Conservation (phyloP, 2,113 vertebrate genomes). For the Odobenus rosmarus region DNA sequence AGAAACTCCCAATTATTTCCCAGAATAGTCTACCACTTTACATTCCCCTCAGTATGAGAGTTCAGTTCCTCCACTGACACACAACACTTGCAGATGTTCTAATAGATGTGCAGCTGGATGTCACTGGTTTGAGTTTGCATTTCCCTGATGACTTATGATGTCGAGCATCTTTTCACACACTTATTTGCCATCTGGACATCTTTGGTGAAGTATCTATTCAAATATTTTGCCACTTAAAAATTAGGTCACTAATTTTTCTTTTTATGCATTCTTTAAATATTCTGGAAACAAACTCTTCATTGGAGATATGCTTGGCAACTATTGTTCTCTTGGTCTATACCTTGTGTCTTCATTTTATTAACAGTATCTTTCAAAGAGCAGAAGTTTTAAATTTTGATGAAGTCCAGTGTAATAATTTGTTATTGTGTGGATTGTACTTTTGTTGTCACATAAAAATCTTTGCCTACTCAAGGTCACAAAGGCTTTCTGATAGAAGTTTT, state of each 20-base stretch:
- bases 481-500: neutral
- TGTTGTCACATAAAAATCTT: neutral
- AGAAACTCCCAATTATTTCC: neutral
- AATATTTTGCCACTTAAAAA: neutral
- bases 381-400: neutral
- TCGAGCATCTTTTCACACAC: neutral
- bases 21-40: neutral
- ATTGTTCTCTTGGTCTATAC: neutral
- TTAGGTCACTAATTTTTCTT: neutral
- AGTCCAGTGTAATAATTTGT: neutral
- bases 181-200: neutral
- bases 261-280: neutral
- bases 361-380: neutral
- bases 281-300: neutral
- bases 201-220: neutral
- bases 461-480: neutral
- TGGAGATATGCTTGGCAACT: neutral
- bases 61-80: neutral
- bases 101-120: too few species aligned
- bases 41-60: neutral
- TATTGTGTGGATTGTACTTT: neutral
- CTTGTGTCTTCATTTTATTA: neutral
- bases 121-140: neutral
- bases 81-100: neutral
- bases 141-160: neutral